These are phyloP conservation scores for Ecdyonurus torrentis DNA, from an alignment of 2,888 invertebrate genomes.

Conservation along the genomic window DNA sequence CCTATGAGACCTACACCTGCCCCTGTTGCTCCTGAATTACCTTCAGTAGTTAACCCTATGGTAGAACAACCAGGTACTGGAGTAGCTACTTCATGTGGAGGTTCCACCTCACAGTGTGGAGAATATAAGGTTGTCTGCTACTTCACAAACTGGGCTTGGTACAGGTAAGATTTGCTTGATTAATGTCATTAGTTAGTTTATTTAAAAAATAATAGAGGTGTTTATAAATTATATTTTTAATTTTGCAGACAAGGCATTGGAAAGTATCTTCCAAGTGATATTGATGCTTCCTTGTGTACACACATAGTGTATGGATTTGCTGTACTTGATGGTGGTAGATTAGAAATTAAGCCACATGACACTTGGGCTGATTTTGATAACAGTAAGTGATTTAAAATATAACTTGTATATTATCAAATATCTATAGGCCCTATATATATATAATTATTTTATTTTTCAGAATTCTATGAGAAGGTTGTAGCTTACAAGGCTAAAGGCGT, in stretches of 20 bases:
- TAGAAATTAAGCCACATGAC: slow-evolving; percentile 67
- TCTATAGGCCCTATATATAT: slow-evolving; percentile 4
- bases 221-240: background rate
- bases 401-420: slow-evolving; percentile 2
- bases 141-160: slow-evolving; percentile 92
- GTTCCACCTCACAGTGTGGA: slow-evolving; percentile 6
- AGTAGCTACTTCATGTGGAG: background rate
- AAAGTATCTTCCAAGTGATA: slow-evolving; percentile 70
- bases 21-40: background rate
- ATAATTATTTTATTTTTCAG: slow-evolving; percentile 26
- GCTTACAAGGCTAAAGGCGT: slow-evolving; percentile 52
- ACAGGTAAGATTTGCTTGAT: slow-evolving; percentile 29
- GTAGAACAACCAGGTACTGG: background rate
- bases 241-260: slow-evolving; percentile 42
- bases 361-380: slow-evolving; percentile 84
- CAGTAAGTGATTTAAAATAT: slow-evolving; percentile 32
- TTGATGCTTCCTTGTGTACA: slow-evolving; percentile 74
- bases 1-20: slow-evolving; percentile 19
- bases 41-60: background rate
- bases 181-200: background rate
- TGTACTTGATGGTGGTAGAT: slow-evolving; percentile 65
- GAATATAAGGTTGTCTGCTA: slow-evolving; percentile 54
- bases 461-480: slow-evolving; percentile 75
- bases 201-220: background rate
- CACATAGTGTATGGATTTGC: slow-evolving; percentile 90